Conservation (phyloP, 1,140 invertebrate species). For the Heliconius eleuchia region DNA sequence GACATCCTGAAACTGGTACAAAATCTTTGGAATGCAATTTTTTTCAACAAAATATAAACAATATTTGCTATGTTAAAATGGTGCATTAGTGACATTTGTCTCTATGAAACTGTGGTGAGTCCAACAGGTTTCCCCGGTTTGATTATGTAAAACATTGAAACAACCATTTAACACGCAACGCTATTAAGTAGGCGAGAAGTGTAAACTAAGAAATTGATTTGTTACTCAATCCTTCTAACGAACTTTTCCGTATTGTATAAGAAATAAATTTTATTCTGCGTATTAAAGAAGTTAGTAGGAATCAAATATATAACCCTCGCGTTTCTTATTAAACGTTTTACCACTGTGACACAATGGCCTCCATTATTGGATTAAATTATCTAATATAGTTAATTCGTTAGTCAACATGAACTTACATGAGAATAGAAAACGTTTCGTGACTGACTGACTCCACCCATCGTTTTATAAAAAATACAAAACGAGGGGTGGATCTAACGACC, state of each 20-base stretch:
- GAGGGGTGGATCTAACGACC: constrained; percentile 33
- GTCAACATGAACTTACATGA: neutral
- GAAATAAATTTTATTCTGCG: too few relatives aligned
- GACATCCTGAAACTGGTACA: too few relatives aligned
- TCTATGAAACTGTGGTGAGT: too few relatives aligned
- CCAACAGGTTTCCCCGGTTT: neutral
- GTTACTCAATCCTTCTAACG: too few relatives aligned
- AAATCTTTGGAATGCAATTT: too few relatives aligned
- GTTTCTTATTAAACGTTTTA: neutral
- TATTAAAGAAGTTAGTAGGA: too few relatives aligned
- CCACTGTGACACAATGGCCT: neutral
- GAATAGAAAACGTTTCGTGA: neutral
- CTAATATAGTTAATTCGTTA: neutral
- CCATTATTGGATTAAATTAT: neutral
- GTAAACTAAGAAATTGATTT: too few relatives aligned
- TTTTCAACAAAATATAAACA: too few relatives aligned
- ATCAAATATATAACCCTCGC: neutral
- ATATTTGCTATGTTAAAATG: too few relatives aligned
- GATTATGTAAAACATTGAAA: neutral
- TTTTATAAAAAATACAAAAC: constrained; percentile 30
- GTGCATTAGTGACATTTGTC: too few relatives aligned
- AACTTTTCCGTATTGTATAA: too few relatives aligned
- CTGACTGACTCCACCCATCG: constrained; percentile 25
- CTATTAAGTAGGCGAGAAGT: too few relatives aligned
- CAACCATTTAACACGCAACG: neutral